Conservation (phyloP, 2,797 vertebrate species). For the Chanos chanos region DNA sequence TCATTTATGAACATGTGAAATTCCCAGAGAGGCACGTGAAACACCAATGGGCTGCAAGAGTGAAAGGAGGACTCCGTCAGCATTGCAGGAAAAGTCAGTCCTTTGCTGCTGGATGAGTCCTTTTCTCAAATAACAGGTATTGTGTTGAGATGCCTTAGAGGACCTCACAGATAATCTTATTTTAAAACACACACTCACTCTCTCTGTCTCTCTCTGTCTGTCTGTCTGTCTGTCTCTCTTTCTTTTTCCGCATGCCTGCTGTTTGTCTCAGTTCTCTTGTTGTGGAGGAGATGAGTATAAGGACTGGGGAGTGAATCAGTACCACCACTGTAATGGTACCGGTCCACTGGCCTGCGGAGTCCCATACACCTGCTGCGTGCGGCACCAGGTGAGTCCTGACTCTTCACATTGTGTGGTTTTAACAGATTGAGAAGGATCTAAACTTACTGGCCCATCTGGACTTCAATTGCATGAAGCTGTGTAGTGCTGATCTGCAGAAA, state of each 20-base stretch:
- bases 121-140: too few species aligned
- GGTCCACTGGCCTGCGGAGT: conserved; percentile 85
- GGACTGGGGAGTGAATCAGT: conserved; percentile 86
- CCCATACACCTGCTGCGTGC: conserved; percentile 84
- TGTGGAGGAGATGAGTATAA: conserved; percentile 86
- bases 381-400: conserved; percentile 55
- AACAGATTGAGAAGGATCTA: background rate
- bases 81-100: too few species aligned
- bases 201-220: background rate
- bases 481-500: too few species aligned
- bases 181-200: background rate
- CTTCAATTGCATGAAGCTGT: too few species aligned
- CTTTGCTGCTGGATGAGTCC: too few species aligned
- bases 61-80: too few species aligned
- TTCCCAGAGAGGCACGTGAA: too few species aligned
- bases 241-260: background rate
- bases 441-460: too few species aligned
- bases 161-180: background rate
- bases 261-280: conserved; percentile 77
- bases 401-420: background rate
- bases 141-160: background rate
- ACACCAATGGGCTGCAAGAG: too few species aligned
- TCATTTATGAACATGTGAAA: too few species aligned
- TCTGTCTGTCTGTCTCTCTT: background rate
- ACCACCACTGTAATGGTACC: conserved; percentile 83